These are phyloP conservation scores for Erpobdella octoculata DNA, from an alignment of 2,888 invertebrate species.

Conservation along the genomic window DNA sequence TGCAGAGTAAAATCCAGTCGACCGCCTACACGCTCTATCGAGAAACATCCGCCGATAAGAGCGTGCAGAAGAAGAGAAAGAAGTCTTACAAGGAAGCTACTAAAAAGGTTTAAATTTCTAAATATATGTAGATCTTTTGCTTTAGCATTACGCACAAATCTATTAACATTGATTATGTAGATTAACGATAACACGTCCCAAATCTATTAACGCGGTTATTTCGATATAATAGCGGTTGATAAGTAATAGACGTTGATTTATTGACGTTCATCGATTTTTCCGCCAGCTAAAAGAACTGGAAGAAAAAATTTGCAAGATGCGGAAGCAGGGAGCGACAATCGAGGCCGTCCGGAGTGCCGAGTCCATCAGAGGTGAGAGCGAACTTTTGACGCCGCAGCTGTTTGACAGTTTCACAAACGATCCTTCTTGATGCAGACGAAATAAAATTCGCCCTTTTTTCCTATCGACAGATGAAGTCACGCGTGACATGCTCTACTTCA, in stretches of 20 bases:
- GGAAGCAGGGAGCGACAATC: neutral
- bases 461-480: neutral
- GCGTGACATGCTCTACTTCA: neutral
- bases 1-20: conserved; percentile 65
- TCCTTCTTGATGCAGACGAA: neutral
- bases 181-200: no score
- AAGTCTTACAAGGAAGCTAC: conserved; percentile 60
- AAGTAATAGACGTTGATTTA: neutral
- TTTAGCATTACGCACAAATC: no score
- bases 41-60: conserved; percentile 63
- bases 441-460: neutral
- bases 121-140: no score
- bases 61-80: conserved; percentile 62
- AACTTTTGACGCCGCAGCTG: neutral
- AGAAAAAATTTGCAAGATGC: neutral
- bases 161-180: no score
- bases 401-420: neutral
- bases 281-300: neutral
- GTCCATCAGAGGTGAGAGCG: neutral
- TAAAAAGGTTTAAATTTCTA: conserved; percentile 48
- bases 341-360: neutral
- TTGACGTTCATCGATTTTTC: neutral
- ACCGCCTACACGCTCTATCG: conserved; percentile 65
- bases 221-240: neutral
- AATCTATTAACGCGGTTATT: neutral